A percentile compares a stretch with the other conserved stretches of the same genome.
These are phyloP conservation scores for Nycticorax nycticorax DNA, from an alignment of 2,113 vertebrate genomes.

Conservation along the genomic window DNA sequence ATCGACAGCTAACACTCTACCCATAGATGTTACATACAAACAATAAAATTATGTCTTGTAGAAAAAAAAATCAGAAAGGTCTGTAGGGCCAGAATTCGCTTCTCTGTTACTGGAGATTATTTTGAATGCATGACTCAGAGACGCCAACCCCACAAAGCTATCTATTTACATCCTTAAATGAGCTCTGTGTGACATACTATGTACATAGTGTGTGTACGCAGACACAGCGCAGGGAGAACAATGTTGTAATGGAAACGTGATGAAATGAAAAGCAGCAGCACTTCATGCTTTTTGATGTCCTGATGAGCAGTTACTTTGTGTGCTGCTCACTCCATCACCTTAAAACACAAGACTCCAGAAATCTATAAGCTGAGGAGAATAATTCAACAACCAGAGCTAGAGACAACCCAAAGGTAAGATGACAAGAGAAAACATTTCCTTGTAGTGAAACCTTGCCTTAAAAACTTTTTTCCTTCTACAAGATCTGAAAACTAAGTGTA, in stretches of 20 bases:
- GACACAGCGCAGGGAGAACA: rapidly evolving
- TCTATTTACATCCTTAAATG: not conserved
- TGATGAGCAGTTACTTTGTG: not conserved
- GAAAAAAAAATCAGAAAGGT: not conserved
- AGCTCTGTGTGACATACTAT: not conserved
- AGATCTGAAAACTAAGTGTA: not conserved
- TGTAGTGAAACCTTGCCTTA: not conserved
- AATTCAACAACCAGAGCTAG: not conserved
- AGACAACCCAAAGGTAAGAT: slow-evolving; percentile 15
- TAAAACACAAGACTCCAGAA: not conserved
- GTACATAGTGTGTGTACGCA: not conserved
- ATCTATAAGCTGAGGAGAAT: not conserved
- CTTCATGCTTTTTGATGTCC: not conserved
- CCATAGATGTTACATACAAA: not conserved
- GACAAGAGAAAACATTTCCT: not conserved
- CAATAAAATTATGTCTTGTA: not conserved
- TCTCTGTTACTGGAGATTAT: not conserved
- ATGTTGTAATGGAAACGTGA: not conserved
- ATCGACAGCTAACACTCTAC: not conserved
- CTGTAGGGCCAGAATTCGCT: not conserved
- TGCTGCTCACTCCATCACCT: not conserved
- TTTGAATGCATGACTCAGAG: not conserved
- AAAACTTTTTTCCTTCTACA: not conserved
- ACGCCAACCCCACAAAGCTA: not conserved
- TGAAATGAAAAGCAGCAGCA: not conserved